Base-by-base conservation (phyloP, 2,888 invertebrate genomes). In the Limenitis camilla region DNA sequence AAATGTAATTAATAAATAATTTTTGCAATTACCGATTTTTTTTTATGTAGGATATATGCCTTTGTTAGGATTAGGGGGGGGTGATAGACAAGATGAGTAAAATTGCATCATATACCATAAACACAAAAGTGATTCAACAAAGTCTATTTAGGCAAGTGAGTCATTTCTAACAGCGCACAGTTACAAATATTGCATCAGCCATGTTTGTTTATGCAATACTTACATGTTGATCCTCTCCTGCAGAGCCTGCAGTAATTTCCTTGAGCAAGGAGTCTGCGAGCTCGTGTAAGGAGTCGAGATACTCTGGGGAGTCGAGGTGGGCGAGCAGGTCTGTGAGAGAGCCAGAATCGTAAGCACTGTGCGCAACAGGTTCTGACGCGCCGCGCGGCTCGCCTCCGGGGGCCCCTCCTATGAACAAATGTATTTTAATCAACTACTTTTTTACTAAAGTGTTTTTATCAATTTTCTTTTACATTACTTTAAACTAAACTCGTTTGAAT, bases 321-420 rank as follows among this genome's bases (percentile, higher is more conserved):
- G 91, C 91, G 90, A 94, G 91, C 89, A 94, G 87, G 90, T 94
- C 94, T 90, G 94, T 90, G 92, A 94, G 89, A 94, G 93, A 94
- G 93, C 90, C 91, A 93, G 8, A 77, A 93, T 90, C 88, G 92
- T 88, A 78, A 94, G 91, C 89, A 91, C 91, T 90, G 91, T 89
- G 65, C n/a, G n/a, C n/a, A n/a, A n/a, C n/a, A n/a, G n/a, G 19
- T 19, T 19, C 19, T 19, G 19, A 19, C 93, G 90, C 45, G 91
- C 90, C 90, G 90, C 88, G 88, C 90, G 90, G 85, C 88, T 81
- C 90, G 91, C 92, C 91, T 90, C 82, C 90, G 91, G 91, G 81
- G 90, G 90, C 91, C 90, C 92, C 90, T 91, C 93, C 60, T 60
- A 11, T 11, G 7, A 8, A 29, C 9, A 8, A 42, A 27, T 1